A percentile compares a stretch with the other conserved stretches of the same genome.
Conservation (phyloP, 2,797 vertebrate genomes). For the Falco peregrinus region DNA sequence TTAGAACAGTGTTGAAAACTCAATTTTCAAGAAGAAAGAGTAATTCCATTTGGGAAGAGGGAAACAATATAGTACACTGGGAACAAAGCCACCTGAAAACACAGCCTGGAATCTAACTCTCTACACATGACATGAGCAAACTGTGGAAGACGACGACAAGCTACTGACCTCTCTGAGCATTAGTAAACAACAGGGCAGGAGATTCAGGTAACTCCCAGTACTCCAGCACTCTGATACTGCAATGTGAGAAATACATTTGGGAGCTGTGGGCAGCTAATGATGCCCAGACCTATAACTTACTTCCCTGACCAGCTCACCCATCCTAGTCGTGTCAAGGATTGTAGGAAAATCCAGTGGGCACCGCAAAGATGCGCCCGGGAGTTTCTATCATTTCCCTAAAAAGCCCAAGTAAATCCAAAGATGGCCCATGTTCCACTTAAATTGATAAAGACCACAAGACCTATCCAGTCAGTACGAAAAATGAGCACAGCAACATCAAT, state of each 20-base stretch:
- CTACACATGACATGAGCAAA: background rate
- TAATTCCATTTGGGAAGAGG: background rate
- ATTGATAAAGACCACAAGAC: background rate
- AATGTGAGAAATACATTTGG: fast-evolving
- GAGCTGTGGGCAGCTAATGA: background rate
- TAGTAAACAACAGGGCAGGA: background rate
- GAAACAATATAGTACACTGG: background rate
- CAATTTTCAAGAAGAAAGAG: background rate
- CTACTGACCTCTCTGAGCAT: background rate
- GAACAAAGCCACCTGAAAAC: background rate
- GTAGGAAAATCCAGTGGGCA: background rate
- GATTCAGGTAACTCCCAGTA: background rate
- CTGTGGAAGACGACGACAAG: background rate
- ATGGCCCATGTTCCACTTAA: background rate
- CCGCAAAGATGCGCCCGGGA: background rate
- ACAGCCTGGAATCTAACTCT: background rate
- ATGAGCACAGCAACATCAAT: background rate
- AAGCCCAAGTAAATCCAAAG: background rate
- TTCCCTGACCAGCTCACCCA: background rate
- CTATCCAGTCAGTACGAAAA: background rate
- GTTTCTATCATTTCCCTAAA: background rate
- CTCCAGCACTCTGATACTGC: background rate
- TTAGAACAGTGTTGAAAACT: background rate
- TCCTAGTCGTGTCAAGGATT: background rate
- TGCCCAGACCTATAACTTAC: background rate